Percentiles rank a stretch among this genome's conserved stretches.
phyloP scores from a whole-genome alignment of 2,797 vertebrate species.

The Lutra lutra region DNA sequence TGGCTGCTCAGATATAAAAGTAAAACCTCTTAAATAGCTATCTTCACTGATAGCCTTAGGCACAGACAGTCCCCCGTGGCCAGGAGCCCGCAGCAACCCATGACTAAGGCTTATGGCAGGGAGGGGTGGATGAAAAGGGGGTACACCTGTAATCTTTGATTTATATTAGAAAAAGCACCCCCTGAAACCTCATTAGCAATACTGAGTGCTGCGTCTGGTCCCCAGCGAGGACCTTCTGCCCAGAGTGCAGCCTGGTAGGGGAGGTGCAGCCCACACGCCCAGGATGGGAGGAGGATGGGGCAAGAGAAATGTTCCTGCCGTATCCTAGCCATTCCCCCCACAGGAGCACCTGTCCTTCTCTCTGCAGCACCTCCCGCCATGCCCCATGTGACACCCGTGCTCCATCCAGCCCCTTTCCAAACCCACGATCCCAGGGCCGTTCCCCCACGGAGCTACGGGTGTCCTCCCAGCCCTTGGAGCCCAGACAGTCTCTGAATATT shows the following conservation, averaged over 20 bases:
- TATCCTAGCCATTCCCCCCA: neutral
- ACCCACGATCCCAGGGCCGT: no score
- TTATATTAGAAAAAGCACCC: slow-evolving; percentile 29
- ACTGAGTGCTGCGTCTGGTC: neutral
- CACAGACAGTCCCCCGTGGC: slow-evolving; percentile 7
- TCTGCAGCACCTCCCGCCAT: neutral
- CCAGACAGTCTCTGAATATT: neutral
- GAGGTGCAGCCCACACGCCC: neutral
- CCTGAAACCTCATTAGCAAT: slow-evolving; percentile 28
- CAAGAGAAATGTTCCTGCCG: neutral
- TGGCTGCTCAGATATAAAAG: slow-evolving; percentile 70
- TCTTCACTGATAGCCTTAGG: slow-evolving; percentile 59
- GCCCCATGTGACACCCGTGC: neutral
- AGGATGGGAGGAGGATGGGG: neutral
- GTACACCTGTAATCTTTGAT: neutral
- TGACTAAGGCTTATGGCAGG: slow-evolving; percentile 45
- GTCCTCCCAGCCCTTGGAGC: rapidly evolving
- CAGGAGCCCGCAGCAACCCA: slow-evolving; percentile 58
- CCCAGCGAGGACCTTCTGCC: neutral
- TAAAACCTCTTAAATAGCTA: slow-evolving; percentile 73
- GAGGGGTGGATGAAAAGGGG: neutral
- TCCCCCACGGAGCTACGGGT: neutral
- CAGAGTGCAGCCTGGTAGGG: neutral
- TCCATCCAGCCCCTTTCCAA: neutral
- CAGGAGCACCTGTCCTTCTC: neutral